phyloP scores from a whole-genome alignment of 2,888 invertebrate species.

The Melanotus villosus region DNA sequence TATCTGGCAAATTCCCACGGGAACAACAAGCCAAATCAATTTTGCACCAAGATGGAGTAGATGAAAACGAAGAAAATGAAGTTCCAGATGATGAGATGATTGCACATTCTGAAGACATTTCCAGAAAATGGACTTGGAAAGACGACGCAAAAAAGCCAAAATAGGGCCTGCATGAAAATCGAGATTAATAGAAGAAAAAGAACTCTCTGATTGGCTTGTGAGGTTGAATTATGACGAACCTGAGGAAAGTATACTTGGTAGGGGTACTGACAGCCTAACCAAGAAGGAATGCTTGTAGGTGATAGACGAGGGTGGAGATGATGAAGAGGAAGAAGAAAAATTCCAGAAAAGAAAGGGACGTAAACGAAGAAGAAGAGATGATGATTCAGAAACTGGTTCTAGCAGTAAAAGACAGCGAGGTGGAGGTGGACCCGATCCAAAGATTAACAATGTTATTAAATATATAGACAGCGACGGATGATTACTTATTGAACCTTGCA shows the following conservation, averaged over 20 bases:
- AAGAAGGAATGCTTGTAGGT: constrained; percentile 93
- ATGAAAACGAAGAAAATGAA: constrained; percentile 95
- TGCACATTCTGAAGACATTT: constrained; percentile 94
- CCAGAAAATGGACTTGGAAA: constrained; percentile 93
- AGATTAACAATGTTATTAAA: constrained; percentile 86
- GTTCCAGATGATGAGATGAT: constrained; percentile 99
- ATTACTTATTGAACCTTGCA: constrained; percentile 92
- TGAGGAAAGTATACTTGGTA: constrained; percentile 86
- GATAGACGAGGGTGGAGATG: constrained; percentile 68
- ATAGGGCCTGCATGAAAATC: constrained; percentile 83
- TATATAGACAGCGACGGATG: constrained; percentile 91
- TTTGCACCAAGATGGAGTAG: constrained; percentile 93
- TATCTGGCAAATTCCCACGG: too few species aligned
- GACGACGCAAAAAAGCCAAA: constrained; percentile 83
- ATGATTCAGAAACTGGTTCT: constrained; percentile 72
- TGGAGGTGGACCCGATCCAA: constrained; percentile 72
- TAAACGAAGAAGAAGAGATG: constrained; percentile 70
- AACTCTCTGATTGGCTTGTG: constrained; percentile 95
- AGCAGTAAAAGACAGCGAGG: constrained; percentile 71
- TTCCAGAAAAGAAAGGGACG: constrained; percentile 73
- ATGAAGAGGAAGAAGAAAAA: constrained; percentile 80
- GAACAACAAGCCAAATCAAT: too few species aligned
- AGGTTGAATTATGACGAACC: constrained; percentile 77
- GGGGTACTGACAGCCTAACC: constrained; percentile 95
- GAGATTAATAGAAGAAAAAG: constrained; percentile 92